Evolutionary conservation across 2,888 invertebrate species (phyloP), one percentile per base, ranked within the genome.

Genomic region (Agapetus fuscipes): DNA sequence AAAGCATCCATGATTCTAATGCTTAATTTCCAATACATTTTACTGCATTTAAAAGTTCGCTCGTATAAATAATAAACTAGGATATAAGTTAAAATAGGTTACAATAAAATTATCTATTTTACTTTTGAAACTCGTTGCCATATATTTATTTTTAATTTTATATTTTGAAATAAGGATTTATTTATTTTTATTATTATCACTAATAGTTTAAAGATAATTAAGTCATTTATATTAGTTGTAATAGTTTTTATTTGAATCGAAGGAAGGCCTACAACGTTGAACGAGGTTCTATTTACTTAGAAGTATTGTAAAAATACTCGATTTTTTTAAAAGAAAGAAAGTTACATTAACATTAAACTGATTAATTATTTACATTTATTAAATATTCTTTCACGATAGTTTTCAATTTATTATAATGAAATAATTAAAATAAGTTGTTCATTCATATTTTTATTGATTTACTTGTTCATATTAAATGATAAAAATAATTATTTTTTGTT

Each of bases 121-220:
- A 17, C 35, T 43, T 31, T 38, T 34, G 24, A 41, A 30, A 42
- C 34, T 34, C 27, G 46, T 47, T 47, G 41, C 44, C 43, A 41
- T 41, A 47, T 41, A 35, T 41, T 46, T 43, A 34, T 44, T 33
- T 17, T 28, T 28, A 25, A 14, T 17, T 24, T 25, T 34, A 26
- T 37, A 28, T 20, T 40, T 30, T n/a, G n/a, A n/a, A n/a, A n/a
- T n/a, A n/a, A 30, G 16, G 30, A 36, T 34, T 43, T 37, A 39
- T 43, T 44, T 44, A 44, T 33, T 41, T 24, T 28, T 27, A 25
- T 30, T 26, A 20, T 27, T 27, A 27, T 20, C n/a, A 30, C n/a
- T 30, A 15, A 13, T 30, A 30, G 9, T 30, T n/a, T n/a, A n/a
- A n/a, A 27, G 11, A 15, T 30, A 7, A 30, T 30, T 31, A 31